Evolutionary conservation across 2,113 vertebrate species (phyloP).

Genomic region (Struthidea cinerea): DNA sequence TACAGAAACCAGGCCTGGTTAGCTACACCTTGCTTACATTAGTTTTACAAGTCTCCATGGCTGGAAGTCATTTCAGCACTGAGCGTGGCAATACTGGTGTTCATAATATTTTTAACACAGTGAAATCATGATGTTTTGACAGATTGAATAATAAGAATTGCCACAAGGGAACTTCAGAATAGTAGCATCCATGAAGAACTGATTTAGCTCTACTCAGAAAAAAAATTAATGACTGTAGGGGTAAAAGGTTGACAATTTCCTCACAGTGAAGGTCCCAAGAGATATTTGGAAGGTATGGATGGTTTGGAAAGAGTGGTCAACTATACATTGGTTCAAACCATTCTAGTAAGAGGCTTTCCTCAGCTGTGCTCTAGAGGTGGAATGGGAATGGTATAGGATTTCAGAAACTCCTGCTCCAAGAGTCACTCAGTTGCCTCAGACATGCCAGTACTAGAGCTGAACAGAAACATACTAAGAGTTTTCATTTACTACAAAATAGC

Average conservation of each 20-base stretch:
- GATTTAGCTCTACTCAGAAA: background rate
- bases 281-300: background rate
- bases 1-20: background rate
- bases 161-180: background rate
- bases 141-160: background rate
- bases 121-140: background rate
- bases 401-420: background rate
- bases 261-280: background rate
- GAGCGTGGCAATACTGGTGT: background rate
- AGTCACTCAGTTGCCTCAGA: background rate
- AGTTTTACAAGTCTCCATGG: background rate
- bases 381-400: background rate
- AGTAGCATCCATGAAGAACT: background rate
- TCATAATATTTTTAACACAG: background rate
- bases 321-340: background rate
- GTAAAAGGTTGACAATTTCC: background rate
- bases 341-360: background rate
- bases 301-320: background rate
- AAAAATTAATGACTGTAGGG: background rate
- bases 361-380: background rate
- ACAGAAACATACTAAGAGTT: background rate
- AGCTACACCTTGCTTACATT: background rate
- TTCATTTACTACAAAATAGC: background rate
- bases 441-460: background rate
- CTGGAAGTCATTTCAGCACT: background rate